phyloP scores from a whole-genome alignment of 2,888 invertebrate genomes.

The Caenorhabditis uteleia region DNA sequence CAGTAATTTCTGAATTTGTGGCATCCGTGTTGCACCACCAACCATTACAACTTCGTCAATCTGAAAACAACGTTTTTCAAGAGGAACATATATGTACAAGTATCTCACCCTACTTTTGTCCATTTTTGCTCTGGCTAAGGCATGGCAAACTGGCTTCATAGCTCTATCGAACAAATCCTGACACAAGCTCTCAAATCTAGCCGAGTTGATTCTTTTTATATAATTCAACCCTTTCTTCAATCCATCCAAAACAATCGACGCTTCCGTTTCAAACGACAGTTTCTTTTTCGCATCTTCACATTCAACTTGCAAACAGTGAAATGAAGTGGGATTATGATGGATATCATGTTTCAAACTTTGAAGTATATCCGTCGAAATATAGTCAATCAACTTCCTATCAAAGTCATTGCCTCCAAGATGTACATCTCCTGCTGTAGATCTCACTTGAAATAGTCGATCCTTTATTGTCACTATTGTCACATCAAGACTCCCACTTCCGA shows the following conservation, averaged over 20 bases:
- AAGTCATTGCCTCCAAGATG: not conserved
- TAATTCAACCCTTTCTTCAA: too few relatives aligned
- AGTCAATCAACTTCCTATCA: not conserved
- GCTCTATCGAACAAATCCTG: too few relatives aligned
- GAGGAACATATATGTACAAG: too few relatives aligned
- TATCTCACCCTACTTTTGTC: too few relatives aligned
- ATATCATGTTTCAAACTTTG: not conserved
- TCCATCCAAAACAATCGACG: too few relatives aligned
- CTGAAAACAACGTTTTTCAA: too few relatives aligned
- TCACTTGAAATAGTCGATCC: too few relatives aligned
- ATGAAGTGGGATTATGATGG: not conserved
- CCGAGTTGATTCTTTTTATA: too few relatives aligned
- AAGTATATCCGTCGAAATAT: not conserved
- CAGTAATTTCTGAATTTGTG: not conserved
- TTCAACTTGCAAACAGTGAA: not conserved
- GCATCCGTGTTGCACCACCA: not conserved
- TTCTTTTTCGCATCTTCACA: not conserved
- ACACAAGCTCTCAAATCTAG: too few relatives aligned
- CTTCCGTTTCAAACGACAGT: not conserved
- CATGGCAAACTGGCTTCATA: too few relatives aligned
- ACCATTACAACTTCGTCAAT: not conserved
- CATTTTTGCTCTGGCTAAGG: too few relatives aligned
- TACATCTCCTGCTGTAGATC: too few relatives aligned
- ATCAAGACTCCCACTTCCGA: slow-evolving; percentile 74
- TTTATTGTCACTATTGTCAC: slow-evolving; percentile 57